Conservation (phyloP, 2,113 vertebrate species). For the Psophia crepitans region DNA sequence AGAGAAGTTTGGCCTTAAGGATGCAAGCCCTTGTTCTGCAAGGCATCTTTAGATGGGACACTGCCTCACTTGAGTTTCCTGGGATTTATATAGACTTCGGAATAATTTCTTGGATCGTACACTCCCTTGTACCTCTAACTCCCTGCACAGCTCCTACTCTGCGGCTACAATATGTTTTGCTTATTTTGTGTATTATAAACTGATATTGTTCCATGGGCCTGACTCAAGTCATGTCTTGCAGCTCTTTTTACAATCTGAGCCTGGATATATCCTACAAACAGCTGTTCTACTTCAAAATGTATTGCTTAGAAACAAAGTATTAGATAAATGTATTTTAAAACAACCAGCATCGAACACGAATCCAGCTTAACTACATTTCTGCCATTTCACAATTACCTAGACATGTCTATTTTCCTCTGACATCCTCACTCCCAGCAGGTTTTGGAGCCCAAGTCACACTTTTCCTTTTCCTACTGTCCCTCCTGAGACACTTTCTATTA, state of each 20-base stretch:
- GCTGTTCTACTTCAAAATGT: constrained; percentile 16
- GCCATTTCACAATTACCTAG: constrained; percentile 6
- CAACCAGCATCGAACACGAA: neutral
- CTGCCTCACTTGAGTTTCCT: neutral
- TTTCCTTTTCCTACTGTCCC: neutral
- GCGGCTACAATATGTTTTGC: neutral
- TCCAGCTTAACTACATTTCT: neutral
- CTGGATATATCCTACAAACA: neutral
- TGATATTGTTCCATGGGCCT: neutral
- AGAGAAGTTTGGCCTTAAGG: neutral
- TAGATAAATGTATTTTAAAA: constrained; percentile 19
- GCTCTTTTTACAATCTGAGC: neutral
- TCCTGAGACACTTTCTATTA: constrained; percentile 32
- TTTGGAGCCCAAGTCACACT: constrained; percentile 28
- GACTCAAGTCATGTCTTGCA: neutral
- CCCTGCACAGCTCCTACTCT: neutral
- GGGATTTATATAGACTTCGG: neutral
- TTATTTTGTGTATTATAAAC: neutral
- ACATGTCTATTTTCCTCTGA: neutral
- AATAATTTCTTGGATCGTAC: neutral
- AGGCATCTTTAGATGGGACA: neutral
- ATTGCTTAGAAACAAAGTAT: constrained; percentile 5
- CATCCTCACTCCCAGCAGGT: constrained; percentile 19
- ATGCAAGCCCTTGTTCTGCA: neutral
- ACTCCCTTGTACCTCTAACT: neutral